Base-by-base conservation (phyloP, 2,797 vertebrate genomes). In the Anniella stebbinsi region DNA sequence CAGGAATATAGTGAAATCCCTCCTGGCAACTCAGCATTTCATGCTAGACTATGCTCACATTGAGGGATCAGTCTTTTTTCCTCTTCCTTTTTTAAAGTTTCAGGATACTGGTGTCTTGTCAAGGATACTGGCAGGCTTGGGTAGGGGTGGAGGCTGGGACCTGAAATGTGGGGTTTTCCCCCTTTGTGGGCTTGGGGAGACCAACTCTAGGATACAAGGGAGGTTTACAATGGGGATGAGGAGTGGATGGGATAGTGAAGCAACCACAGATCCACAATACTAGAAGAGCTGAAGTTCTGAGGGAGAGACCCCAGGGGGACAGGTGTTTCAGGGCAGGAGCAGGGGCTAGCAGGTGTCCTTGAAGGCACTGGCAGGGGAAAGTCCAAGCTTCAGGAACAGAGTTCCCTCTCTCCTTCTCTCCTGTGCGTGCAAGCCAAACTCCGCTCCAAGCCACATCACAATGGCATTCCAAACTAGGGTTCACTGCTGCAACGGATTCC, bases 381-480 rank as follows among this genome's bases (percentile, higher is more conserved):
- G 17, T 38, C 15, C 63, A 13, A 69, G 36, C 75, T 41, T 87
- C 57, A 18, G 60, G 13, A n/a, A 41, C 30, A 66, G 77, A 87
- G 41, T 51, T n/a, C n/a, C 2, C n/a, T 70, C 67, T 69, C 48
- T 45, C 57, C 21, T n/a, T 69, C 41, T 8, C 28, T 84, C 51
- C 28, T 9, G 13, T 69, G 57, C 15, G 38, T 30, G n/a, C 18
- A 12, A 41, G 30, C n/a, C 54, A 60, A 1, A 30, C n/a, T 11
- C n/a, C 57, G 15, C 41, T 66, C 83, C 45, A 10, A 75, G 70
- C 17, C 11, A 8, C 0, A n/a, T n/a, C n/a, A 8, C 12, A 54
- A 0, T 15, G 51, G 45, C 33, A 51, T 28, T 25, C 0, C 28
- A 8, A 30, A 0, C 80, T 0, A 0, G 36, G 2, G 21, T 6